Evolutionary conservation across 2,113 vertebrate species (phyloP), one percentile per base, ranked within the genome.

Genomic region (Chitala chitala): DNA sequence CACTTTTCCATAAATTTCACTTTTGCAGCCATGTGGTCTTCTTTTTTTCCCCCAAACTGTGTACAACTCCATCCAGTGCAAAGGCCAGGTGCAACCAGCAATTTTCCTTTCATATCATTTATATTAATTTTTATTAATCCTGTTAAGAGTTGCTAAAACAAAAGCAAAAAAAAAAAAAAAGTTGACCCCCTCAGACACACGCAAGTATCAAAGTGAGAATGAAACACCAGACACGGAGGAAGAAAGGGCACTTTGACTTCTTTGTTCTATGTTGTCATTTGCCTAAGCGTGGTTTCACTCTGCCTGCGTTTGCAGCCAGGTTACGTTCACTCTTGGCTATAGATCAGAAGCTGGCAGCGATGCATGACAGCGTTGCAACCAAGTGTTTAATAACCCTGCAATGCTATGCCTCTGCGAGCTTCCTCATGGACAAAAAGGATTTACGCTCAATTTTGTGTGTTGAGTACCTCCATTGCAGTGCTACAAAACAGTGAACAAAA

Each of bases 221-320:
- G 76, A 56, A 38, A 72, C 78, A 78, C 73, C 75, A 82, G 78
- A 71, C 77, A 79, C 81, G 77, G 73, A 78, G 83, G 80, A 82
- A 87, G 81, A 89, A 85, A 86, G 86, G 86, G 82, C 86, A 89
- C 85, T 90, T 89, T 82, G 78, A 82, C 79, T 80, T 82, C 69
- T 83, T 82, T 77, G 71, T 80, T 63, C 75, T 75, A 63, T 36
- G 33, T 5, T 68, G 40, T 15, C 48, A 20, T 44, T 64, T 15
- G 22, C 40, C 26, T 70, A 38, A 8, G 75, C 51, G 80, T 53
- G 66, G 75, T 68, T 38, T 75, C 74, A 70, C 40, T 77, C 42
- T 3, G 55, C 80, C 17, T 17, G 13, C 24, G 1, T 8, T 46
- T 65, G 71, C 12, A 10, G 36, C 61, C 29, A 51, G 58, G 29